Conservation (phyloP, 2,113 vertebrate species). For the Psittacara wagleri region DNA sequence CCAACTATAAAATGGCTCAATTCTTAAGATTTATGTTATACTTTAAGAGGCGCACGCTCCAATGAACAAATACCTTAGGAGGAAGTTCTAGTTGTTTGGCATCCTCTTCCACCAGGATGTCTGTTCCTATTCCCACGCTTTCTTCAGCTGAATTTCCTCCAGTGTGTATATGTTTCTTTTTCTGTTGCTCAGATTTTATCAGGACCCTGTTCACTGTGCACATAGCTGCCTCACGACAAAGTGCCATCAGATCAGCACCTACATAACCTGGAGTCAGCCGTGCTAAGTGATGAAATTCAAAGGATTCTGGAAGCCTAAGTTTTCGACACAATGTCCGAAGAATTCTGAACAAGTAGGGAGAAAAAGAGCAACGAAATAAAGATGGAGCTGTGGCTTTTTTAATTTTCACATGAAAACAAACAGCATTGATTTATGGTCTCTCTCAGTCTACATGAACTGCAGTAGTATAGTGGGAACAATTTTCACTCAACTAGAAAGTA, state of each 20-base stretch:
- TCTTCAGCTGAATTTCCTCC: background rate
- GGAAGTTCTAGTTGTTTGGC: background rate
- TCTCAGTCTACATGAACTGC: background rate
- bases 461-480: background rate
- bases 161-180: fast-evolving
- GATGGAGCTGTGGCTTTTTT: background rate
- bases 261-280: slow-evolving; percentile 92
- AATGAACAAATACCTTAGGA: slow-evolving; percentile 25
- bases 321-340: slow-evolving; percentile 90
- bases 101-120: background rate
- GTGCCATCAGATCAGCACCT: slow-evolving; percentile 93
- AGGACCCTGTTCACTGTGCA: slow-evolving; percentile 84
- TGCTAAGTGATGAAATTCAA: slow-evolving; percentile 82
- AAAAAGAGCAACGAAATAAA: background rate
- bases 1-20: background rate
- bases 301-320: slow-evolving; percentile 81
- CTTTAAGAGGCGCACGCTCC: background rate
- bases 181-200: slow-evolving; percentile 31
- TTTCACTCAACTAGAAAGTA: background rate
- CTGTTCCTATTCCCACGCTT: background rate
- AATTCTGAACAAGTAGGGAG: slow-evolving; percentile 78
- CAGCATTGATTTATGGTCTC: background rate
- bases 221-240: slow-evolving; percentile 92
- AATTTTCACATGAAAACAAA: background rate
- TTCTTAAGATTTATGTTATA: background rate